phyloP scores from a whole-genome alignment of 2,888 invertebrate species.

The Sarcophaga rosellei region DNA sequence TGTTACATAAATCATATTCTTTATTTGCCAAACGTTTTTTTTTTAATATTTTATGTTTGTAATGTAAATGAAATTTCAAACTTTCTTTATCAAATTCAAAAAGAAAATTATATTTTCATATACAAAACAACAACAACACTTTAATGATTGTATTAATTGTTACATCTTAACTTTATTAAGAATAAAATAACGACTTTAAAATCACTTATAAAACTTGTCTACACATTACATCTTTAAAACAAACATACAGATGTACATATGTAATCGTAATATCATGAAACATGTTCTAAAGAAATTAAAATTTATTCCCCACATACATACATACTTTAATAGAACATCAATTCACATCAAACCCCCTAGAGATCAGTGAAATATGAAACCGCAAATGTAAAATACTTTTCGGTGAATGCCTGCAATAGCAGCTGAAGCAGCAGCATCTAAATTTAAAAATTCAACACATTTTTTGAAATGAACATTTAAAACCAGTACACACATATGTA shows the following conservation, averaged over 20 bases:
- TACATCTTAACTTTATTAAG: too few species aligned
- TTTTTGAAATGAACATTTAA: conserved; percentile 42
- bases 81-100: too few species aligned
- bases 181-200: too few species aligned
- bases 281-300: conserved; percentile 17
- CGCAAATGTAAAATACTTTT: conserved; percentile 13
- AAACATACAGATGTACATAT: background rate
- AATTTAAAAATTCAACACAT: conserved; percentile 51
- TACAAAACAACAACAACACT: too few species aligned
- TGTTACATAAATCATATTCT: too few species aligned
- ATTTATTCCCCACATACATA: conserved; percentile 25
- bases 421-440: conserved; percentile 15
- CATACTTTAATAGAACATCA: conserved; percentile 40
- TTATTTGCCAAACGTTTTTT: too few species aligned
- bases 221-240: background rate
- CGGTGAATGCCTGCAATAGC: background rate
- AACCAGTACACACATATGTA: background rate
- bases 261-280: too few species aligned
- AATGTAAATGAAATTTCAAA: too few species aligned
- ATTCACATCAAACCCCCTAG: conserved; percentile 30
- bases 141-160: too few species aligned
- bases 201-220: too few species aligned
- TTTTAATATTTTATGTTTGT: too few species aligned
- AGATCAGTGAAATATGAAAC: conserved; percentile 47
- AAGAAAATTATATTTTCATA: too few species aligned